Conservation (phyloP, 1,140 invertebrate genomes). For the Tetramorium alpestre region DNA sequence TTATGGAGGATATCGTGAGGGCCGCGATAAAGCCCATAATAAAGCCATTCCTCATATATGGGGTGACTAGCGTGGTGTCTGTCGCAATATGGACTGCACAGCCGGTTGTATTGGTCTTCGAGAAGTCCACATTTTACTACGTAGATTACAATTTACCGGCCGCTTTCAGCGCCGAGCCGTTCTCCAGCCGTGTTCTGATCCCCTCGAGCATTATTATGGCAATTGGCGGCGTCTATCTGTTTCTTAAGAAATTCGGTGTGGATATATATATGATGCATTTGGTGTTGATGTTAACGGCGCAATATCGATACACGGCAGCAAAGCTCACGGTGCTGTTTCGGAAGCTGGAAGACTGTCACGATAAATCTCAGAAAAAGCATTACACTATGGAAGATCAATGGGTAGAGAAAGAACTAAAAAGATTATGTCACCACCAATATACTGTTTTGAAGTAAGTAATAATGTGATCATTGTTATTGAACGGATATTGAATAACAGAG, state of each 20-base stretch:
- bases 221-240: slow-evolving; percentile 10
- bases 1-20: not conserved
- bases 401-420: not conserved
- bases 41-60: slow-evolving; percentile 51
- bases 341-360: not conserved
- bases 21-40: slow-evolving; percentile 7
- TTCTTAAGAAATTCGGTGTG: slow-evolving; percentile 62
- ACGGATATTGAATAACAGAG: not conserved
- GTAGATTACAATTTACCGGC: slow-evolving; percentile 58
- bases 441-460: slow-evolving; percentile 13
- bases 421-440: slow-evolving; percentile 16
- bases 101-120: not conserved
- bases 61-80: not conserved
- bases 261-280: slow-evolving; percentile 71
- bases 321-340: slow-evolving; percentile 38
- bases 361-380: not conserved
- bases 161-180: slow-evolving; percentile 57
- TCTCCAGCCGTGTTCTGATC: slow-evolving; percentile 22
- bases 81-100: slow-evolving; percentile 24
- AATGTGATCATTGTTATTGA: not conserved
- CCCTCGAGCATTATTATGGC: not conserved
- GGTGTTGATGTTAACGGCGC: slow-evolving; percentile 64
- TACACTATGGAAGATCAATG: not conserved
- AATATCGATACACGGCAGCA: slow-evolving; percentile 64
- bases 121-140: slow-evolving; percentile 50